Evolutionary conservation across 2,113 vertebrate species (phyloP).

Genomic region (Solenodon paradoxus): DNA sequence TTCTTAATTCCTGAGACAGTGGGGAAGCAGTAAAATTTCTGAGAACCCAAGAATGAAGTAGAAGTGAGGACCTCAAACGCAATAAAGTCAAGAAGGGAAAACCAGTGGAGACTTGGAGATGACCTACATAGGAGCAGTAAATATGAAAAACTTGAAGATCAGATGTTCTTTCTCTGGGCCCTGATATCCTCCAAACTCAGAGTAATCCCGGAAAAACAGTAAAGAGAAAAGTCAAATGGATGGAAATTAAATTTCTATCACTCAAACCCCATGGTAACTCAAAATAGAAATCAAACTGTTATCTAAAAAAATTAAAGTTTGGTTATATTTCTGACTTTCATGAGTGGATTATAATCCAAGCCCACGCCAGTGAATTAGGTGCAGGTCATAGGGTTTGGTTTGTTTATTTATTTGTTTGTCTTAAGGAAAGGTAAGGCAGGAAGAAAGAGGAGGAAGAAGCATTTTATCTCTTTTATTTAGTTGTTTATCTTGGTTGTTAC

Average conservation of each 20-base stretch:
- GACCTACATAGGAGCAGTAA: neutral
- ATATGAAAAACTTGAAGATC: too few relatives aligned
- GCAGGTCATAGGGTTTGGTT: neutral
- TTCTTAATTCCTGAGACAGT: neutral
- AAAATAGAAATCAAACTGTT: neutral
- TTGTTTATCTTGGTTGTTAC: too few relatives aligned
- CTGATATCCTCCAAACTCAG: neutral
- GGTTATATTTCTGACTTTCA: neutral
- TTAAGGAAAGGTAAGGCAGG: too few relatives aligned
- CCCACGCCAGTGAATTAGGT: neutral
- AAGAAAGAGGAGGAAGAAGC: too few relatives aligned
- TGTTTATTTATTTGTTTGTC: too few relatives aligned
- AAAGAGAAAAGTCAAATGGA: neutral
- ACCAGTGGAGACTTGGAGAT: neutral
- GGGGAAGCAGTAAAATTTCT: neutral
- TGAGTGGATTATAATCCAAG: neutral
- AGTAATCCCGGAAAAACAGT: neutral
- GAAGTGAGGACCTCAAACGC: neutral
- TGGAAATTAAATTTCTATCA: neutral
- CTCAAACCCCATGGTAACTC: neutral
- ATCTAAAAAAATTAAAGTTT: neutral
- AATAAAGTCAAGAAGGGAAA: neutral
- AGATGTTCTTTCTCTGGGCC: neutral
- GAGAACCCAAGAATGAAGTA: neutral
- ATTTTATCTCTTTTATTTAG: too few relatives aligned